Conservation (phyloP, 2,888 invertebrate species). For the Tetrapedia diversipes region DNA sequence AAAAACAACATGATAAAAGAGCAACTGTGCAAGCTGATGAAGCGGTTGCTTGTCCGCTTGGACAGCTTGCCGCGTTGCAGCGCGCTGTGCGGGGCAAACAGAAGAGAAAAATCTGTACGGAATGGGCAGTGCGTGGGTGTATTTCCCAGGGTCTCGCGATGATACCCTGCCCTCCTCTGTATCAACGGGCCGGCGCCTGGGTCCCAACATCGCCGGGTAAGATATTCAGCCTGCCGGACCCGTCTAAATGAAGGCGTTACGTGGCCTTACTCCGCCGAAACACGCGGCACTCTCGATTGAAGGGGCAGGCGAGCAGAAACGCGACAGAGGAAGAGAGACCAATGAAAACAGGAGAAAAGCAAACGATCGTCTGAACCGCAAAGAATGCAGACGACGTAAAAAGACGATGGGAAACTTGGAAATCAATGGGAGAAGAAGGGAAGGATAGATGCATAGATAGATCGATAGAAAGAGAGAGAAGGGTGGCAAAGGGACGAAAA, state of each 20-base stretch:
- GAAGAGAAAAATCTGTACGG: conserved; percentile 33
- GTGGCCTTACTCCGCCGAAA: conserved; percentile 68
- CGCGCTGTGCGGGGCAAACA: background rate
- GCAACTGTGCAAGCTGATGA: background rate
- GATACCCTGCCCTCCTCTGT: conserved; percentile 40
- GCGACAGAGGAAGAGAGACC: background rate
- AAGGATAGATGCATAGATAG: too few species aligned
- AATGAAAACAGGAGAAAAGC: conserved; percentile 25
- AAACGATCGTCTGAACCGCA: conserved; percentile 40
- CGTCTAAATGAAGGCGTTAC: conserved; percentile 78
- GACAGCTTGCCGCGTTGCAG: too few species aligned
- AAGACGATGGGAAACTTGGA: conserved; percentile 26
- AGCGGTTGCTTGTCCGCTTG: background rate
- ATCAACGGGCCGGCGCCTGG: conserved; percentile 51
- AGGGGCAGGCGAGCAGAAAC: background rate
- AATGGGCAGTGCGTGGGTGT: conserved; percentile 60
- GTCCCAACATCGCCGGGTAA: conserved; percentile 51
- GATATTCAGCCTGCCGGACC: conserved; percentile 70
- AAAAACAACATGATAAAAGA: background rate
- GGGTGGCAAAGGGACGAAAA: conserved; percentile 26
- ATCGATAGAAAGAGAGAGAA: conserved; percentile 1
- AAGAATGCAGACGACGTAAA: conserved; percentile 48
- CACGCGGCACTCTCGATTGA: conserved; percentile 39
- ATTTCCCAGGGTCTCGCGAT: conserved; percentile 66
- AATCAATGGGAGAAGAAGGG: too few species aligned